Base-by-base conservation (phyloP, 1,140 invertebrate genomes). In the Drosophila tsacasi region DNA sequence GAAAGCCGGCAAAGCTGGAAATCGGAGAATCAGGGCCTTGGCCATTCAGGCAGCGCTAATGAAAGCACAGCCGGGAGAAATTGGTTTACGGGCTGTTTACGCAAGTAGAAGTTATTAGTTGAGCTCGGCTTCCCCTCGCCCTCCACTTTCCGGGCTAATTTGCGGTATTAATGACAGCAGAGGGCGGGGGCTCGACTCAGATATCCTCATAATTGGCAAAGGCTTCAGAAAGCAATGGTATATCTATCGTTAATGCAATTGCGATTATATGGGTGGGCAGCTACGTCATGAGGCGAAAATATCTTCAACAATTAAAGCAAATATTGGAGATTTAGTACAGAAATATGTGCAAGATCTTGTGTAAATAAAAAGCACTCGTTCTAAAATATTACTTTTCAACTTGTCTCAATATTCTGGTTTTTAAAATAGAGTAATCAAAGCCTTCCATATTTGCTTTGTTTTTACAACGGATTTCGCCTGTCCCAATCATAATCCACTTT, bases 31-130 rank as follows among this genome's bases (percentile, higher is more conserved):
- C 57, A 27, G 40, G 30, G 32, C 49, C 49, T 49, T 79, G 81
- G 49, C 76, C 77, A 69, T 75, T 83, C 54, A 74, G 73, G 81
- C 83, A 77, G 77, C 63, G 86, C 84, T 87, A 87, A 87, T 87
- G 82, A 89, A 86, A 83, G 80, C 83, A 80, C 68, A 62, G 72
- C 58, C 72, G 44, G 49, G 50, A 71, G 75, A 62, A 78, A 84
- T 78, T 79, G 75, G 59, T 68, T 78, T 78, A 61, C 50, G 65
- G 79, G 62, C 71, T 86, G 80, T 83, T 86, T 81, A 89, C 58
- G 73, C 84, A 87, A 89, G 58, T 78, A 87, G 81, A 87, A 89
- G 77, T 87, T 87, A 87, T 87, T 87, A 87, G 77, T 73, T 77
- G 61, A 60, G 52, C 63, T 50, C 52, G 57, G 30, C 60, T 62